phyloP scores from a whole-genome alignment of 2,888 invertebrate genomes.

The Eretmocerus hayati region DNA sequence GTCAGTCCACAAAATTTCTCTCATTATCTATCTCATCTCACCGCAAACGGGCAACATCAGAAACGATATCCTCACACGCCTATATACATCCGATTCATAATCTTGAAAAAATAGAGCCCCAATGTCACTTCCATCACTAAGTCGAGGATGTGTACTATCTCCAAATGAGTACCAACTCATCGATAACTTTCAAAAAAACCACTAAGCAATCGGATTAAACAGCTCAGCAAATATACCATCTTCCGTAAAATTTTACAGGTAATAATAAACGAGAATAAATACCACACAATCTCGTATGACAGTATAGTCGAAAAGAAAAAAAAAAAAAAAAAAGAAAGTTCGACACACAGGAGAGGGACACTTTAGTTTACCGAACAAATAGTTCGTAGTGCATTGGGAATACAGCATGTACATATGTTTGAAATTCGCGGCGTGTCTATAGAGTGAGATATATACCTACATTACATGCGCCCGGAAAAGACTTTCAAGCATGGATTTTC shows the following conservation, averaged over 20 bases:
- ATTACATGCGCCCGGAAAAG: no score
- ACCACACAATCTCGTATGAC: background rate
- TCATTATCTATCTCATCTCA: no score
- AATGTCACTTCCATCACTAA: no score
- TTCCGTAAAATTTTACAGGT: conserved; percentile 13
- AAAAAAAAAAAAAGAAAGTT: conserved; percentile 8
- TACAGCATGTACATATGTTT: background rate
- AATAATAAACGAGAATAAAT: background rate
- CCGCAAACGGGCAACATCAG: no score
- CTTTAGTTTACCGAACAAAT: conserved; percentile 2
- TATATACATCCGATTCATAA: no score
- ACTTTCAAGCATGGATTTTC: conserved; percentile 1
- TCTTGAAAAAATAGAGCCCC: no score
- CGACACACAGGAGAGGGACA: background rate
- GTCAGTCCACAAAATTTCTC: no score
- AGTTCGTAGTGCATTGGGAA: conserved; percentile 4
- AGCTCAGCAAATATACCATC: conserved; percentile 11
- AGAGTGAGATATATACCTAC: no score
- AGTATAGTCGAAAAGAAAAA: background rate
- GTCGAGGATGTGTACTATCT: no score
- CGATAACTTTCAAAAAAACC: conserved; percentile 7
- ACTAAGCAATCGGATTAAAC: conserved; percentile 5
- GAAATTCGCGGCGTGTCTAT: conserved; percentile 11
- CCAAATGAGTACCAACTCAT: no score
- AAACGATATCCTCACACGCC: no score